Conservation (phyloP, 2,797 vertebrate genomes). For the Gouania willdenowi region DNA sequence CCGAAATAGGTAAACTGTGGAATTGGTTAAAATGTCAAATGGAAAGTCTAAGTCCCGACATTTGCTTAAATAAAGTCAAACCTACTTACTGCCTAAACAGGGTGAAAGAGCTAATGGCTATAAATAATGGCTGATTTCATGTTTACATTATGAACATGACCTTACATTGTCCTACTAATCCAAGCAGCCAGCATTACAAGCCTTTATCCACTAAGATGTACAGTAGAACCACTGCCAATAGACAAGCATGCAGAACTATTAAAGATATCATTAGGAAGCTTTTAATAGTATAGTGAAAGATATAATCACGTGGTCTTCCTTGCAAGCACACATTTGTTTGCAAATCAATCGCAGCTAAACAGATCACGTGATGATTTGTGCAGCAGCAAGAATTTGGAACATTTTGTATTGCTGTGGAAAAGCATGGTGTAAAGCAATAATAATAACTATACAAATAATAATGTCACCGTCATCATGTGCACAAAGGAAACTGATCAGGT, state of each 20-base stretch:
- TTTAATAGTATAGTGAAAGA: not conserved
- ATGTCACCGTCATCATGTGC: not conserved
- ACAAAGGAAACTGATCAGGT: not conserved
- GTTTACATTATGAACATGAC: constrained; percentile 20
- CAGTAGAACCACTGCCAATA: not conserved
- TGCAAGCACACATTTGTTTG: not conserved
- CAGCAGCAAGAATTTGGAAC: not conserved
- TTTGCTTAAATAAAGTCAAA: no score
- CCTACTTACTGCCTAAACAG: no score
- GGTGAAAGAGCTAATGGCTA: no score
- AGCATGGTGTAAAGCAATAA: no score
- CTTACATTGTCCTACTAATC: not conserved
- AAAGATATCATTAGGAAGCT: not conserved
- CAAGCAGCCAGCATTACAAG: not conserved
- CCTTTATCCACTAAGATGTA: not conserved
- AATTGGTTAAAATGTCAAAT: no score
- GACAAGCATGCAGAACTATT: not conserved
- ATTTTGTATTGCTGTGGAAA: not conserved
- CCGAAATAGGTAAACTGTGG: no score
- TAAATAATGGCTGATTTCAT: not conserved
- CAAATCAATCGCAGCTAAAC: not conserved
- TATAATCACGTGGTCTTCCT: not conserved
- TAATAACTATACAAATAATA: not conserved
- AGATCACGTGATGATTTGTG: no score
- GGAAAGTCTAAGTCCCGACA: no score